Evolutionary conservation across 2,888 invertebrate genomes (phyloP), one percentile per base, ranked within the genome.

Genomic region (Callyntrura guangdongensis): DNA sequence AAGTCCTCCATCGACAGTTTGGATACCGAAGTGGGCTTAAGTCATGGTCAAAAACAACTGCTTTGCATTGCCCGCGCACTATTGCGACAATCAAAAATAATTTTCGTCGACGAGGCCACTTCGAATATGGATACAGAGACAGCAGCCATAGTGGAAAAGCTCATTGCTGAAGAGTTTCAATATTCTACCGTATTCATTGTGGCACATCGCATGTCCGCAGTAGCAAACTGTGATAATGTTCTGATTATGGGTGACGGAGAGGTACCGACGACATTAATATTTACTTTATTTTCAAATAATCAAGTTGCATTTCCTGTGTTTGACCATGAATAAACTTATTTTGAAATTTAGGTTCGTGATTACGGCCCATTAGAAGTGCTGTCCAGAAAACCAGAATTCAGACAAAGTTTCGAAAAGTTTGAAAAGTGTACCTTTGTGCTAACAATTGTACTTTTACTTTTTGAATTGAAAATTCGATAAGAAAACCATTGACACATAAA

Each of bases 21-120:
- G 27, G 95, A 96, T 81, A 95, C 95, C n/a, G 93, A 94, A 67
- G 95, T 96, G 14, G 96, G 96, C 93, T 95, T 96, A 93, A 96
- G 96, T 5, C 95, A 95, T 20, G 96, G 96, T 9, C 96, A 97
- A 94, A 95, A 96, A 86, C 97, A 97, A 94, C 94, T 97, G 27
- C 94, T 97, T 20, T 96, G 96, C 94, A 95, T 97, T 94, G 96
- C 96, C 0, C 95, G 96, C 93, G 96, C 96, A 27, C 94, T 96
- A 59, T 95, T 97, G 8, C 94, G 96, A 77, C 95, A 95, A 90
- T 95, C 95, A 88, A 96, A 96, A 93, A 81, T 93, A 8, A 64
- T 94, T 5, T 94, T 94, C 77, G 91, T 93, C 1, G 94, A 94
- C n/a, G 94, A 94, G 88, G 93, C 93, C 1, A 94, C 93, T 11